phyloP scores from a whole-genome alignment of 2,113 vertebrate genomes.

The Chaenocephalus aceratus region DNA sequence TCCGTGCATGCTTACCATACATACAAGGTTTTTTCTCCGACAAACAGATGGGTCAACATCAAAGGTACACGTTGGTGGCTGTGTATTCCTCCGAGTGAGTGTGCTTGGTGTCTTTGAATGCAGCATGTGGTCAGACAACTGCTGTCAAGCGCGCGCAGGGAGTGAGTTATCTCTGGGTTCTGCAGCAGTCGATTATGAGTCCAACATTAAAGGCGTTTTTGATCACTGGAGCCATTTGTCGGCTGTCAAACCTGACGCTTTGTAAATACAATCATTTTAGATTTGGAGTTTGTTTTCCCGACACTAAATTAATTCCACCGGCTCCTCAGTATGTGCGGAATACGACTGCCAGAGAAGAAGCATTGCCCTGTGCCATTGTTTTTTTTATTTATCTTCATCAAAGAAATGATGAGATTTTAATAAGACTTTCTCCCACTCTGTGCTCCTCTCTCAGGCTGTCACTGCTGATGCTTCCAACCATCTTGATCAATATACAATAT shows the following conservation, averaged over 20 bases:
- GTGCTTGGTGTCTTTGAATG: constrained; percentile 57
- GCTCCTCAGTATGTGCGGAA: constrained; percentile 42
- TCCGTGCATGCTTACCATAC: not conserved
- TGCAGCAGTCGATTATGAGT: constrained; percentile 51
- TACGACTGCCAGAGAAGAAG: constrained; percentile 58
- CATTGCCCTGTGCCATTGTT: constrained; percentile 38
- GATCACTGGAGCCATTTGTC: constrained; percentile 42
- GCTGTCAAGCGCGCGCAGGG: constrained; percentile 10
- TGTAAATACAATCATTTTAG: constrained; percentile 61
- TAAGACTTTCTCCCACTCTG: constrained; percentile 53
- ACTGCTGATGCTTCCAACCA: constrained; percentile 39
- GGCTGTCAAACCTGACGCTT: constrained; percentile 61
- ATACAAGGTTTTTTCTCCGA: not conserved
- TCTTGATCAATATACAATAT: constrained; percentile 76
- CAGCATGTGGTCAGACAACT: constrained; percentile 46
- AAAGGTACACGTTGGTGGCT: constrained; percentile 12
- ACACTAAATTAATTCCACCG: constrained; percentile 47
- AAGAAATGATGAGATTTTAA: constrained; percentile 63
- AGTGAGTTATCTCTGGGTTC: constrained; percentile 17
- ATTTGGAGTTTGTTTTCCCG: constrained; percentile 48
- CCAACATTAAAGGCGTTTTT: constrained; percentile 46
- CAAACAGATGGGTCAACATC: constrained; percentile 39
- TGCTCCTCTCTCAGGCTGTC: constrained; percentile 51
- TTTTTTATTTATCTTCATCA: constrained; percentile 37
- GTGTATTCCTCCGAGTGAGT: not conserved